Percentiles rank a stretch among this genome's conserved stretches.
phyloP scores from a whole-genome alignment of 1,140 invertebrate genomes.

The Archegozetes longisetosus region DNA sequence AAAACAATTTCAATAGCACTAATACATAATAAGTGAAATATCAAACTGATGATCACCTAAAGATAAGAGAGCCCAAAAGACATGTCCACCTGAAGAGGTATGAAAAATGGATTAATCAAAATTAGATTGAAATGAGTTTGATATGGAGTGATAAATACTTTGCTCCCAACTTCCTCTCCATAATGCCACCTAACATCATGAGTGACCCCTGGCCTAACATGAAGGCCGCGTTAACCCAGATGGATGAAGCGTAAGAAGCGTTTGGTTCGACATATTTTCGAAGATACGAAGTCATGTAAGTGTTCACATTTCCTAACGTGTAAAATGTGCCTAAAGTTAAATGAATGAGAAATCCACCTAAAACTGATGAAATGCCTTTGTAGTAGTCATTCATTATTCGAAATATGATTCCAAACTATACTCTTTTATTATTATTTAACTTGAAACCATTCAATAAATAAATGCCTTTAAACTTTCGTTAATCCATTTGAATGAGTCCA shows the following conservation, averaged over 20 bases:
- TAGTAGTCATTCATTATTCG: background rate
- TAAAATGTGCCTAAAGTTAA: constrained; percentile 26
- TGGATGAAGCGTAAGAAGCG: constrained; percentile 26
- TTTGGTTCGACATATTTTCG: constrained; percentile 21
- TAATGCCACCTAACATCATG: constrained; percentile 28
- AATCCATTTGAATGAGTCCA: no score
- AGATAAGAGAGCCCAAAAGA: constrained; percentile 21
- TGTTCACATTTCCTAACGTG: constrained; percentile 28
- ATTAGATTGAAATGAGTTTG: no score
- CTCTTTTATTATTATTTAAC: no score
- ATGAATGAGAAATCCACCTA: constrained; percentile 26
- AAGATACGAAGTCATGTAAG: constrained; percentile 34
- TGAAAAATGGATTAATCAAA: no score
- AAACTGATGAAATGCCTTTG: constrained; percentile 18
- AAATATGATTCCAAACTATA: no score
- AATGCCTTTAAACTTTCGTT: no score
- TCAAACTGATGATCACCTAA: no score
- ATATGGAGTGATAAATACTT: constrained; percentile 8
- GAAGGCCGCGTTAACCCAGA: constrained; percentile 29
- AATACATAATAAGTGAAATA: constrained; percentile 14
- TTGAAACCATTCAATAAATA: no score
- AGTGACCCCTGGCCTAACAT: constrained; percentile 27
- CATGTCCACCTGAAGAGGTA: no score
- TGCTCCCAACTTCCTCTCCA: constrained; percentile 27
- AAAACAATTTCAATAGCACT: background rate